Evolutionary conservation across 1,140 invertebrate species (phyloP).

Genomic region (Dreissena rostriformis): DNA sequence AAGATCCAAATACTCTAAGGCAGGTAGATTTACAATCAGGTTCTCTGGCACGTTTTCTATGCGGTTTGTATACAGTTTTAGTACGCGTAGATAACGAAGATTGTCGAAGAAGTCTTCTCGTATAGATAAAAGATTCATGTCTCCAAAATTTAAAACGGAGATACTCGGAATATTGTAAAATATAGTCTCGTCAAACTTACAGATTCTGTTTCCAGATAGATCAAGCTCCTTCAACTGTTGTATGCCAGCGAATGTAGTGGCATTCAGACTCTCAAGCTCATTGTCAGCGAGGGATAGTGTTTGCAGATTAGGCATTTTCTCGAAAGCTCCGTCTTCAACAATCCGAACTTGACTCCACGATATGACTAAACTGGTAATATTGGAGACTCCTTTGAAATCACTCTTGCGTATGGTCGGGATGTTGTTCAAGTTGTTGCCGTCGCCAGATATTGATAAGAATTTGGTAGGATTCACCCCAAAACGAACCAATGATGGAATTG

Average conservation of each 20-base stretch:
- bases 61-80: conserved; percentile 43
- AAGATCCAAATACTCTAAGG: conserved; percentile 32
- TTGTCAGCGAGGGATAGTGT: conserved; percentile 35
- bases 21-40: conserved; percentile 2
- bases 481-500: too few relatives aligned
- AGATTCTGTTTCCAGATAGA: conserved; percentile 44
- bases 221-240: conserved; percentile 31
- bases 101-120: conserved; percentile 20
- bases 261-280: conserved; percentile 13
- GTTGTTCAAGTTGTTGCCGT: conserved; percentile 3
- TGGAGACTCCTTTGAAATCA: background rate
- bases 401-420: conserved; percentile 12
- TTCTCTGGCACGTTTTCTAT: conserved; percentile 26
- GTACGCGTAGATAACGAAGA: conserved; percentile 2
- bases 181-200: conserved; percentile 35
- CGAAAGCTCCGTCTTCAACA: conserved; percentile 32
- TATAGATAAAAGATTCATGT: conserved; percentile 33
- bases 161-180: conserved; percentile 25
- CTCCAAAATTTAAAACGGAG: conserved; percentile 43
- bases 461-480: too few relatives aligned
- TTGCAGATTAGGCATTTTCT: background rate
- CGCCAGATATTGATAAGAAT: too few relatives aligned
- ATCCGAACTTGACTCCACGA: conserved; percentile 30
- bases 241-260: conserved; percentile 38
- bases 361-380: conserved; percentile 9